Evolutionary conservation across 2,113 vertebrate species (phyloP).

Genomic region (Strix uralensis): DNA sequence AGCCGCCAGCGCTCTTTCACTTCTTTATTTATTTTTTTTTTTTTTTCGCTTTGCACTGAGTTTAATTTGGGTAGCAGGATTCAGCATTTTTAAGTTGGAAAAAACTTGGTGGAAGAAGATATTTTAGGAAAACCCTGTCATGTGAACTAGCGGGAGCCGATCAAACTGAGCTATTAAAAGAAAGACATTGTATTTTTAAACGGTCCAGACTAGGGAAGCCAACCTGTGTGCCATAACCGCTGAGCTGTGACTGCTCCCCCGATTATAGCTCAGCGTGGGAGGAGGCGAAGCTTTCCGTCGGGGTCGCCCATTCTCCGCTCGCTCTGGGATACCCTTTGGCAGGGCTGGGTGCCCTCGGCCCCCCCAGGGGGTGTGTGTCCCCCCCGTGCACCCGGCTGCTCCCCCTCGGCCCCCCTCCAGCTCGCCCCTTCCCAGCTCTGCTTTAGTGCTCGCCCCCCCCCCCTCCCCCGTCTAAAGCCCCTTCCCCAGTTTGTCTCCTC

Average conservation of each 20-base stretch:
- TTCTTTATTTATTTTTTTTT: conserved; percentile 29
- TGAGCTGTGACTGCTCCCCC: conserved; percentile 64
- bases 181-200: conserved; percentile 74
- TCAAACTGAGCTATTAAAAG: conserved; percentile 73
- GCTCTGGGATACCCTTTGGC: conserved; percentile 57
- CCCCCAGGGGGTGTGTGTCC: background rate
- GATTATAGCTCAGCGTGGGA: conserved; percentile 41
- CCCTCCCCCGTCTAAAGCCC: rapidly evolving
- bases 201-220: conserved; percentile 64
- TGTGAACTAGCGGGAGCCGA: conserved; percentile 67
- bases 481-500: background rate
- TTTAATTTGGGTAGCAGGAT: conserved; percentile 72
- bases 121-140: conserved; percentile 77
- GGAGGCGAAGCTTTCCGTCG: conserved; percentile 65
- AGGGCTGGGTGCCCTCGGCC: background rate
- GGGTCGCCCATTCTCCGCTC: conserved; percentile 47
- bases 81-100: conserved; percentile 78
- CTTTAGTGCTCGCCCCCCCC: rapidly evolving
- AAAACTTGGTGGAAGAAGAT: conserved; percentile 70
- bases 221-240: conserved; percentile 55
- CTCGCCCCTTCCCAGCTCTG: background rate
- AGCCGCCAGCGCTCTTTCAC: conserved; percentile 47
- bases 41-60: conserved; percentile 25
- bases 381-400: background rate
- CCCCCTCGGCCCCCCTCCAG: background rate